A percentile compares a stretch with the other conserved stretches of the same genome.
Evolutionary conservation across 64 coral and sea anemone genomes (phyloP).

Genomic region (Actinia tenebrosa): DNA sequence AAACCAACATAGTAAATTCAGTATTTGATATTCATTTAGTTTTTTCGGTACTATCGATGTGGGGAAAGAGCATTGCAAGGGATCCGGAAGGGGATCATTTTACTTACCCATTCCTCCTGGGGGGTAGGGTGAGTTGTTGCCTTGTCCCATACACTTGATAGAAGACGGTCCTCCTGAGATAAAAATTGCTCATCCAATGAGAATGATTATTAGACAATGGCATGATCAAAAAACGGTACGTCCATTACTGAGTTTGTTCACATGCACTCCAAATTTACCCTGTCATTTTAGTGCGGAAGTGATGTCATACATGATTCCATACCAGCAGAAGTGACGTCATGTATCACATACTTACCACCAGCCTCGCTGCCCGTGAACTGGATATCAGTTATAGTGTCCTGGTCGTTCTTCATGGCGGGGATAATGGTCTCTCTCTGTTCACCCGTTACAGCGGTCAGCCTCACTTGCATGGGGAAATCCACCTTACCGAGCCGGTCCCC

Average conservation of each 20-base stretch:
- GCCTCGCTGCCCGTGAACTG: conserved; percentile 43
- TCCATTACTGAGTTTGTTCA: too few species aligned
- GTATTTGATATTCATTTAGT: neutral
- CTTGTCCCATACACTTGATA: conserved; percentile 72
- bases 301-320: neutral
- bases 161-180: conserved; percentile 21
- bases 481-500: conserved; percentile 39
- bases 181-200: neutral
- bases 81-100: neutral
- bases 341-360: conserved; percentile 18
- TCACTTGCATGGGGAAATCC: conserved; percentile 42
- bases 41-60: too few species aligned
- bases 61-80: too few species aligned
- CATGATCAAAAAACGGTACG: too few species aligned
- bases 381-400: conserved; percentile 30
- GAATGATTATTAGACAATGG: neutral
- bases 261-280: too few species aligned
- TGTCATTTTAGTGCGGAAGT: neutral
- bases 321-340: neutral
- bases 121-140: conserved; percentile 45
- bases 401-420: conserved; percentile 38
- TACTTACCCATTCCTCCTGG: conserved; percentile 51
- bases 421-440: conserved; percentile 48
- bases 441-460: conserved; percentile 63
- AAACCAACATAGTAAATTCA: neutral